Evolutionary conservation across 2,113 vertebrate species (phyloP).

Genomic region (Orcinus orca): DNA sequence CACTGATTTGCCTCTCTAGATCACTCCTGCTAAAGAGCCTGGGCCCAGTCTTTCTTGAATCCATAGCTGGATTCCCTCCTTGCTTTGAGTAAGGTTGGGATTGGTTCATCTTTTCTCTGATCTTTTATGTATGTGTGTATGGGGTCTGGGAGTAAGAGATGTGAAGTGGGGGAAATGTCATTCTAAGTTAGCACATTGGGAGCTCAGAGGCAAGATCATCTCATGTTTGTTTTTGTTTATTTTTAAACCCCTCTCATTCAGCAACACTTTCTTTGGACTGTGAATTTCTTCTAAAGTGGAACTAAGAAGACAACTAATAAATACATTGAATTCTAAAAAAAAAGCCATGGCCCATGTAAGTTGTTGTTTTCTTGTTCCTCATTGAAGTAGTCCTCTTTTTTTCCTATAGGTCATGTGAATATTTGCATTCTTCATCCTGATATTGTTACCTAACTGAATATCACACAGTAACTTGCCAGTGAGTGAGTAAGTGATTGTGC

Average conservation of each 20-base stretch:
- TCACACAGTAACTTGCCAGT: background rate
- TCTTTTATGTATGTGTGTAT: background rate
- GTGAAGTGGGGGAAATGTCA: background rate
- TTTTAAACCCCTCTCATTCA: background rate
- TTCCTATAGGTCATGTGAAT: background rate
- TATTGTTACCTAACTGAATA: background rate
- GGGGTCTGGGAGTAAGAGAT: background rate
- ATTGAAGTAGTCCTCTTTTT: background rate
- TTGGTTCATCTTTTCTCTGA: background rate
- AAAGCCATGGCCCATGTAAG: conserved; percentile 41
- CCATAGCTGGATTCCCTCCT: background rate
- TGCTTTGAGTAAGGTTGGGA: background rate
- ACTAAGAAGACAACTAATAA: conserved; percentile 29
- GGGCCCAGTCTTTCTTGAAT: background rate
- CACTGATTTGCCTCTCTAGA: background rate
- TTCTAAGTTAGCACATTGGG: background rate
- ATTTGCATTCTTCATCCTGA: background rate
- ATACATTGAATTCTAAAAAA: background rate
- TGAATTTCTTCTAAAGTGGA: conserved; percentile 31
- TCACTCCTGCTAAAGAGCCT: background rate
- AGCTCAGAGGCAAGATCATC: background rate
- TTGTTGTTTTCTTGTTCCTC: conserved; percentile 25
- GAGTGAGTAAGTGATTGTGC: background rate
- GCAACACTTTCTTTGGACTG: conserved; percentile 20
- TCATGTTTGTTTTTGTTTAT: background rate